Evolutionary conservation across 2,797 vertebrate species (phyloP).

Genomic region (Sphenodon punctatus): DNA sequence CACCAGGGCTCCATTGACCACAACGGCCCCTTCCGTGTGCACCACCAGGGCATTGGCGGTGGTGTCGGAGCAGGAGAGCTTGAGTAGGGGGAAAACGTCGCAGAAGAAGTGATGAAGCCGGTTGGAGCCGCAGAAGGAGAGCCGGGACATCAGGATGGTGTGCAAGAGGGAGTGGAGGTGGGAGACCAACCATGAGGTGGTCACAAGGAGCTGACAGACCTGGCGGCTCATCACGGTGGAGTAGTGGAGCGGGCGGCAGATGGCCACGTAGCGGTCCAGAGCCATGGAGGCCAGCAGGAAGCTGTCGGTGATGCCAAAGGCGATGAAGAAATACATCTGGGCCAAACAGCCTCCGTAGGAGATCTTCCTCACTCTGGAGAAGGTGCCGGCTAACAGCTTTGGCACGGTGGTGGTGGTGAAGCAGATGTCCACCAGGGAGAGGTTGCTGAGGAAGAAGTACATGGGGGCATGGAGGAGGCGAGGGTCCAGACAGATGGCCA

Average conservation of each 20-base stretch:
- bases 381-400: constrained; percentile 39
- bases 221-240: constrained; percentile 23
- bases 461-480: constrained; percentile 39
- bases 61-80: constrained; percentile 64
- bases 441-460: constrained; percentile 58
- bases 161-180: constrained; percentile 59
- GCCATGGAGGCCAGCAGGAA: constrained; percentile 67
- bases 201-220: constrained; percentile 33
- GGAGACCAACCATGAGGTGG: constrained; percentile 41
- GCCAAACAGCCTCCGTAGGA: constrained; percentile 37
- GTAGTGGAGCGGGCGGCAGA: constrained; percentile 62
- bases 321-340: constrained; percentile 62
- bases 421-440: constrained; percentile 63
- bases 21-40: not conserved
- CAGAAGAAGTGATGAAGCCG: constrained; percentile 68
- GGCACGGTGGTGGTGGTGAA: constrained; percentile 47
- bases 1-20: not conserved
- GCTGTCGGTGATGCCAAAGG: constrained; percentile 37
- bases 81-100: constrained; percentile 64
- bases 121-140: constrained; percentile 54
- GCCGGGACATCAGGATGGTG: constrained; percentile 55
- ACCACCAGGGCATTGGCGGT: constrained; percentile 42
- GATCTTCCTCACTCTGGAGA: constrained; percentile 27
- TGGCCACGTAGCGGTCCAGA: constrained; percentile 64
- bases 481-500: constrained; percentile 24